A percentile compares a stretch with the other conserved stretches of the same genome.
phyloP scores from a whole-genome alignment of 2,888 invertebrate species.

The Hartigia nigra region DNA sequence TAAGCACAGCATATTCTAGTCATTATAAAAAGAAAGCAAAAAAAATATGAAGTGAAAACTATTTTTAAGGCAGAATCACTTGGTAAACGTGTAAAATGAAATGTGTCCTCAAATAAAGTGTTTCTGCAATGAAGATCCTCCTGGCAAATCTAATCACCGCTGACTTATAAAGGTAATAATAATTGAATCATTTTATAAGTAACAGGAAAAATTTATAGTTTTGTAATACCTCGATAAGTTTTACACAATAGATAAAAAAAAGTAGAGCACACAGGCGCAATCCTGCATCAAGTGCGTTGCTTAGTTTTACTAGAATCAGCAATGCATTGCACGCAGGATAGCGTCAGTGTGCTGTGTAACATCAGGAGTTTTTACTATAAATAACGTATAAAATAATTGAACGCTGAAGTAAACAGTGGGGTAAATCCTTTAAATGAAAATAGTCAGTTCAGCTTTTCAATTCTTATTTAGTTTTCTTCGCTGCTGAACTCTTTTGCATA shows the following conservation, averaged over 20 bases:
- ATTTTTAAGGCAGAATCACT: neutral
- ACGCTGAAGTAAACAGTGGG: neutral
- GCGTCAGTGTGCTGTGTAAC: conserved; percentile 57
- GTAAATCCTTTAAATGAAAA: neutral
- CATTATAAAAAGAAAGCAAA: conserved; percentile 12
- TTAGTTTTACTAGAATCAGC: conserved; percentile 55
- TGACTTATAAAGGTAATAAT: conserved; percentile 1
- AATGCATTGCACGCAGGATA: conserved; percentile 65
- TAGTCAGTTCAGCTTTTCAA: neutral
- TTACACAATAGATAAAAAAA: neutral
- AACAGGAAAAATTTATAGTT: neutral
- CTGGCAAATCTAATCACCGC: neutral
- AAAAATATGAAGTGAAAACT: neutral
- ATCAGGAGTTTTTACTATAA: conserved; percentile 26
- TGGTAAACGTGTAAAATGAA: conserved; percentile 28
- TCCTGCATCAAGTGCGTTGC: conserved; percentile 67
- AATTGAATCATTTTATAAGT: neutral
- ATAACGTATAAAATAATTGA: neutral
- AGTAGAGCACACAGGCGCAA: conserved; percentile 56
- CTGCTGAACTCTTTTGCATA: neutral
- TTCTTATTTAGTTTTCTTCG: neutral
- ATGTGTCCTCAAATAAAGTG: conserved; percentile 36
- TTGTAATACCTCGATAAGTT: neutral
- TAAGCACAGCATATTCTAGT: conserved; percentile 22
- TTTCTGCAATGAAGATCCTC: conserved; percentile 26